These are phyloP conservation scores for Trematomus bernacchii DNA, from an alignment of 2,797 vertebrate genomes.

Conservation along the genomic window DNA sequence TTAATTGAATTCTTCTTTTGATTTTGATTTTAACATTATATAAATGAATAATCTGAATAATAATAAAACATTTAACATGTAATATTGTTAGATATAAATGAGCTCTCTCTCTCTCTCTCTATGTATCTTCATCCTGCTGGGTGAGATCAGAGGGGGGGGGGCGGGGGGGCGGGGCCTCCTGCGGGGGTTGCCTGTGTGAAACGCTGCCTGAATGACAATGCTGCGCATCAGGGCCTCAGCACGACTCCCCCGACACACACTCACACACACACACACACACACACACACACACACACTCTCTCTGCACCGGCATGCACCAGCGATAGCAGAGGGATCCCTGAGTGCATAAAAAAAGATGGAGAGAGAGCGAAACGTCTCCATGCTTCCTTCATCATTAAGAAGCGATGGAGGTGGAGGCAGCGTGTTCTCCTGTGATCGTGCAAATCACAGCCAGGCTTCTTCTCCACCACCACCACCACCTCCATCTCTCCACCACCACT, in stretches of 20 bases:
- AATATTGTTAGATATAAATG: too few species aligned
- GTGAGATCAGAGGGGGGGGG: slow-evolving; percentile 64
- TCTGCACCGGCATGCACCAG: slow-evolving; percentile 52
- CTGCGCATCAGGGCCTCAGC: slow-evolving; percentile 72
- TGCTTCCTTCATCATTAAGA: slow-evolving; percentile 33
- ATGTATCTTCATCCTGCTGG: slow-evolving; percentile 62
- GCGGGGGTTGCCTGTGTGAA: slow-evolving; percentile 79
- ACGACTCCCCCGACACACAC: slow-evolving; percentile 64
- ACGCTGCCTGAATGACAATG: slow-evolving; percentile 82
- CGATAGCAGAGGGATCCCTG: slow-evolving; percentile 11
- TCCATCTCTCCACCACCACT: slow-evolving; percentile 12
- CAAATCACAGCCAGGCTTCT: slow-evolving; percentile 56
- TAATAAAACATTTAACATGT: too few species aligned
- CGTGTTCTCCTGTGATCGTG: slow-evolving; percentile 43
- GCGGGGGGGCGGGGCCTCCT: slow-evolving; percentile 77
- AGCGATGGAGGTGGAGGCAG: slow-evolving; percentile 12
- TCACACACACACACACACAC: slow-evolving; percentile 15
- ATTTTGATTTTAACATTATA: too few species aligned
- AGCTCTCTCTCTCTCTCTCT: too few species aligned
- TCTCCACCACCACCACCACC: not conserved
- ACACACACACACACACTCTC: slow-evolving; percentile 13
- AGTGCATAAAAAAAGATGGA: not conserved
- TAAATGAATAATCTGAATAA: too few species aligned
- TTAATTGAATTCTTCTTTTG: too few species aligned
- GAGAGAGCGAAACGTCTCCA: slow-evolving; percentile 6